phyloP scores from a whole-genome alignment of 2,888 invertebrate genomes.

The Nomada lathburiana region DNA sequence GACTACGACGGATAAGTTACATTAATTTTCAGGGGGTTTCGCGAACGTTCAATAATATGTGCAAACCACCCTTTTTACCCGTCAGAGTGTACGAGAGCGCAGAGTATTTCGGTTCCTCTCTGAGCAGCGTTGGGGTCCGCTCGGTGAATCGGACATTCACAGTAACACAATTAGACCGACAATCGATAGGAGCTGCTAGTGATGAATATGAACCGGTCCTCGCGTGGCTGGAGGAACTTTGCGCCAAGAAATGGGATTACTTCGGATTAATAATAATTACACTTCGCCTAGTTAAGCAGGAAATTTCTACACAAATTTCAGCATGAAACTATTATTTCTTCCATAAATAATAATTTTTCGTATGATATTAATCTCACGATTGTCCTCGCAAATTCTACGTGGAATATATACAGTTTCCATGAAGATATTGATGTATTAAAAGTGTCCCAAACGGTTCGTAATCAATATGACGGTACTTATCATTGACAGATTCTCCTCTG shows the following conservation, averaged over 20 bases:
- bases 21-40: conserved; percentile 77
- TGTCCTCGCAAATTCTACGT: no score
- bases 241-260: not conserved
- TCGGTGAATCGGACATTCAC: conserved; percentile 82
- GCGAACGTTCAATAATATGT: conserved; percentile 81
- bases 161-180: conserved; percentile 83
- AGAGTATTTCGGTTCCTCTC: conserved; percentile 76
- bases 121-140: conserved; percentile 74
- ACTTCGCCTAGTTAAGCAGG: no score
- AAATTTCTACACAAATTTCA: no score
- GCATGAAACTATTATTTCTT: no score
- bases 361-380: no score
- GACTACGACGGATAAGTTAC: conserved; percentile 74
- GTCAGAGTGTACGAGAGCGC: conserved; percentile 75
- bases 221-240: conserved; percentile 17
- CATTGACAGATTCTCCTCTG: not conserved
- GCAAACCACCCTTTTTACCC: conserved; percentile 80
- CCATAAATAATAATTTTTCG: no score
- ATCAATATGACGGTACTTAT: not conserved
- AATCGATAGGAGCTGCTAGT: conserved; percentile 81
- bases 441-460: not conserved
- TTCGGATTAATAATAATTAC: not conserved
- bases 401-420: no score
- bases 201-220: conserved; percentile 77
- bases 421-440: no score